phyloP scores from a whole-genome alignment of 2,113 vertebrate species.

The Tonatia bakeri region DNA sequence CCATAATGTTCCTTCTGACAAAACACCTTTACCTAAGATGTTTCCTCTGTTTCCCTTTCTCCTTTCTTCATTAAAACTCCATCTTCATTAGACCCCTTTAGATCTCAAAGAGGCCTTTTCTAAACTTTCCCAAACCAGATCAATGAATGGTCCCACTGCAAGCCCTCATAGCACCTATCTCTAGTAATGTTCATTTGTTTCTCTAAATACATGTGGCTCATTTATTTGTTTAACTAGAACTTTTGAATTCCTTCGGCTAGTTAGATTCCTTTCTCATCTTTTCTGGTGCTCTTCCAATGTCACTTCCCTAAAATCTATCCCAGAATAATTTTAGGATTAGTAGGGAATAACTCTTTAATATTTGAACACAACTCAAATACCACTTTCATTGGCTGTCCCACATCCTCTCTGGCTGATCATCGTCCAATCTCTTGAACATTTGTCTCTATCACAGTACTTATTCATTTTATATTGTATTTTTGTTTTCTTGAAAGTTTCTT shows the following conservation, averaged over 20 bases:
- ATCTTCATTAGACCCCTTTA: background rate
- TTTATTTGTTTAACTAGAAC: background rate
- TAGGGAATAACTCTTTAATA: background rate
- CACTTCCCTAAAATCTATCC: background rate
- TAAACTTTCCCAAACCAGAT: background rate
- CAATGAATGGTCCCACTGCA: background rate
- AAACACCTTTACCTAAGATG: background rate
- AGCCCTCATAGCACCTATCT: background rate
- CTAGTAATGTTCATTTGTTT: background rate
- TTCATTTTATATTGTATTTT: background rate
- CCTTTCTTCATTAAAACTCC: background rate
- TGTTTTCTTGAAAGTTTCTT: background rate
- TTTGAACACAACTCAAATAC: background rate
- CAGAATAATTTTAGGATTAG: conserved; percentile 11
- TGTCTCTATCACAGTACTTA: background rate
- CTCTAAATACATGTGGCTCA: background rate
- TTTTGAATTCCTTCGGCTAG: background rate
- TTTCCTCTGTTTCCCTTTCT: background rate
- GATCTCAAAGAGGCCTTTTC: conserved; percentile 3
- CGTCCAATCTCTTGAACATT: background rate
- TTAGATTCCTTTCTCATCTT: conserved; percentile 23
- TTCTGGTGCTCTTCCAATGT: background rate
- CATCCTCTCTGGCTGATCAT: background rate
- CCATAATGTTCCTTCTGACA: background rate
- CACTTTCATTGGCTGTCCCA: background rate